phyloP scores from a whole-genome alignment of 2,797 vertebrate genomes.

The Bufotes viridis region DNA sequence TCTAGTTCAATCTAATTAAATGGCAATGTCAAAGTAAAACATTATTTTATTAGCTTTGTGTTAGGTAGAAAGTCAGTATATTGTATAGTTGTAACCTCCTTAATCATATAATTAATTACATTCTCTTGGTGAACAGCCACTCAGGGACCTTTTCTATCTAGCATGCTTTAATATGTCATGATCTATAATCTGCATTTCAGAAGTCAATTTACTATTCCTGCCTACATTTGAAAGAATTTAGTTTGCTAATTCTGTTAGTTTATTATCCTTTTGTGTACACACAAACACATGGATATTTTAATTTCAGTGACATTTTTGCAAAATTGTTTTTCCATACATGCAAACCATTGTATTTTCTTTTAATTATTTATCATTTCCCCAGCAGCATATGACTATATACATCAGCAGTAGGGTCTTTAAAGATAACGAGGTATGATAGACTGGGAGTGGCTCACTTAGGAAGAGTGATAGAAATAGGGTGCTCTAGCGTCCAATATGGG shows the following conservation, averaged over 20 bases:
- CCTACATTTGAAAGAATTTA: background rate
- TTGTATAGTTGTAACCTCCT: conserved; percentile 58
- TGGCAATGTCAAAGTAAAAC: conserved; percentile 62
- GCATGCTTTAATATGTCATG: conserved; percentile 43
- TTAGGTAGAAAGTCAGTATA: conserved; percentile 54
- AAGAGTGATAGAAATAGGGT: too few species aligned
- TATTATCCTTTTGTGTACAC: background rate
- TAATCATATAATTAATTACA: conserved; percentile 62
- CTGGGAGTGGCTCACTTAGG: too few species aligned
- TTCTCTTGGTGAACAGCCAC: conserved; percentile 58
- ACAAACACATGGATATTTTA: background rate
- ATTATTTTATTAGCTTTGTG: conserved; percentile 62
- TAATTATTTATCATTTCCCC: background rate
- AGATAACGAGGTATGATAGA: too few species aligned
- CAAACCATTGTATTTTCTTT: background rate
- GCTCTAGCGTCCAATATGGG: too few species aligned
- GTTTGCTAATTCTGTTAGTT: background rate
- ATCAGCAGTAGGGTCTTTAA: too few species aligned
- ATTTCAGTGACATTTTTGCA: background rate
- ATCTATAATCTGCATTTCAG: conserved; percentile 42
- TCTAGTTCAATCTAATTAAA: conserved; percentile 60
- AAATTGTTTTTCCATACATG: background rate
- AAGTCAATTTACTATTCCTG: conserved; percentile 35
- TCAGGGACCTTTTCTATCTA: conserved; percentile 57
- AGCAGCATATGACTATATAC: too few species aligned